Evolutionary conservation across 92 coral and sea anemone genomes (phyloP), one percentile per base, ranked within the genome.

Genomic region (Epizoanthus scotinus): DNA sequence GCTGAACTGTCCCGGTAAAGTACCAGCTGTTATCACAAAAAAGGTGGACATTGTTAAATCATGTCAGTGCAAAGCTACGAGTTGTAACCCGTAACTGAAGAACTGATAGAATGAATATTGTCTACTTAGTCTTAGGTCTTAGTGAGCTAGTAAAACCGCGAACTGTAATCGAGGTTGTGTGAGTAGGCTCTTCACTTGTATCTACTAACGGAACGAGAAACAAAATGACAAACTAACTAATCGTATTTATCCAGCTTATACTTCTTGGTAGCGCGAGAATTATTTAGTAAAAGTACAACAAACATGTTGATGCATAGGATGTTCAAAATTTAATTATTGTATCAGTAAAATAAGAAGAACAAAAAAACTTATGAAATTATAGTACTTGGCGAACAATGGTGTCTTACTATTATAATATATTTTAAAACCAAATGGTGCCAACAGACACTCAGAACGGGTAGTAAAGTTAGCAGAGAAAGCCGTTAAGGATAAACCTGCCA

Each of bases 1-100:
- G 5, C 89, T 92, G 10, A 83, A 85, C 13, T 92, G 97, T 53
- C 69, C 86, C 0, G 91, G 87, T 27, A 79, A 84, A 73, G 83
- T 44, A 26, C 84, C 86, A 29, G 63, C 42, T 24, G 69, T 82
- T 21, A 63, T 92, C 27, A 64, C 89, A 1, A 92, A 92, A 74
- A 90, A 86, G 50, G 87, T 90, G 4, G 57, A 58, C 22, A 63
- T 92, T 63, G 84, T 90, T 1, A 70, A 87, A 58, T 85, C 91
- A 0, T 92, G 97, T 44, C 64, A 73, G 2, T 92, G 97, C 62
- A 80, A 50, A 34, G 87, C 87, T 27, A 75, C 69, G 0, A 58
- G 67, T 3, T 75, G 81, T 19, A 75, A 34, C 14, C 81, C 59
- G 49, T 75, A 17, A 75, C 49, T 42, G 18, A 17, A 26, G 13